Conservation (phyloP, 1,140 invertebrate genomes). For the Drosophila hydei region DNA sequence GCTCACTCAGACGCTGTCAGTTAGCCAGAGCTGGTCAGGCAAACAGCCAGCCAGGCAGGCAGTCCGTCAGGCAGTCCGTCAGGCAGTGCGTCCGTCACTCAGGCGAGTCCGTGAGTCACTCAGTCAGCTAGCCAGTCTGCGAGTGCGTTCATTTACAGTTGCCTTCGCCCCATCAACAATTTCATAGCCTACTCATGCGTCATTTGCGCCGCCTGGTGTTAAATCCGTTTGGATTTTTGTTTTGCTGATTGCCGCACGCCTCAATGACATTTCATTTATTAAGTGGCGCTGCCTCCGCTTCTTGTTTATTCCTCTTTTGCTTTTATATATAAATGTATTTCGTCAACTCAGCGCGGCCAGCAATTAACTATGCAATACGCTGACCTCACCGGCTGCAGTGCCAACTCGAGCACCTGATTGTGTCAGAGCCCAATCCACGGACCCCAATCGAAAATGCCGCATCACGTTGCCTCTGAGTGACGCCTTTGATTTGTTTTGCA, state of each 20-base stretch:
- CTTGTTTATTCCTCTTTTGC: conserved; percentile 4
- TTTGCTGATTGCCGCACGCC: conserved; percentile 74
- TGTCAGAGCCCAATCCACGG: too few species aligned
- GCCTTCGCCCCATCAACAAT: conserved; percentile 1
- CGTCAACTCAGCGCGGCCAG: conserved; percentile 28
- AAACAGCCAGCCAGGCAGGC: conserved; percentile 43
- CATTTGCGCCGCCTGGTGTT: conserved; percentile 63
- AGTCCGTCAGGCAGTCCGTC: conserved; percentile 29
- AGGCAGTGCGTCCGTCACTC: conserved; percentile 11
- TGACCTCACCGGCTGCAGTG: conserved; percentile 56
- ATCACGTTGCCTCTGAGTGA: conserved; percentile 52
- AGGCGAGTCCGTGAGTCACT: conserved; percentile 24
- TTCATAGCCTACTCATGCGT: conserved; percentile 26
- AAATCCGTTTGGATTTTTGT: conserved; percentile 66
- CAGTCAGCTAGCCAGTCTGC: conserved; percentile 18
- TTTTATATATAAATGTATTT: conserved; percentile 22
- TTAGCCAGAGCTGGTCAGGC: conserved; percentile 48
- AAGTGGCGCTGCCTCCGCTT: conserved; percentile 51
- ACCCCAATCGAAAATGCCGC: conserved; percentile 41
- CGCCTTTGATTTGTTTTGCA: conserved; percentile 74
- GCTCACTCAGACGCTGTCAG: conserved; percentile 61
- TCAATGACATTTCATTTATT: conserved; percentile 83
- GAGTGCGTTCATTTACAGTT: conserved; percentile 23
- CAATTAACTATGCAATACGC: conserved; percentile 78
- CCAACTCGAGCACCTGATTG: conserved; percentile 9